Percentiles rank a stretch among this genome's conserved stretches.
Evolutionary conservation across 2,113 vertebrate species (phyloP).

Genomic region (Poecile atricapillus): DNA sequence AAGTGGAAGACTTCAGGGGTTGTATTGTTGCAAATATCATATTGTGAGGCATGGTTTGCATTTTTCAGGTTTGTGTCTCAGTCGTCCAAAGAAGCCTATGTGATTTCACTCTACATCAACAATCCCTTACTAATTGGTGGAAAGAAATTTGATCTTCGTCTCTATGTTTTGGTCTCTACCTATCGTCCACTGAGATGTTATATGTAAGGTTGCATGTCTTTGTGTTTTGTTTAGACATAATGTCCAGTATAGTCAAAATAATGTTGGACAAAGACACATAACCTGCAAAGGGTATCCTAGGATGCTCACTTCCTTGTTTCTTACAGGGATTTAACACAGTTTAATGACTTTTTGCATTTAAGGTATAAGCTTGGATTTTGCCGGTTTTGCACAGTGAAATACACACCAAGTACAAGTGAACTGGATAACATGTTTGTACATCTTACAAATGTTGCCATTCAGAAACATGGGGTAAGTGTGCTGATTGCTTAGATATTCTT

Average conservation of each 20-base stretch:
- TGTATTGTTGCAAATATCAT: neutral
- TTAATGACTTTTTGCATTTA: constrained; percentile 1
- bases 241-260: neutral
- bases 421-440: constrained; percentile 99
- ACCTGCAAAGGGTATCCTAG: neutral
- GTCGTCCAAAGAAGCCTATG: constrained; percentile 91
- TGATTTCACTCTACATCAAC: constrained; percentile 96
- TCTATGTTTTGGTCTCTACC: constrained; percentile 93
- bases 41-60: neutral
- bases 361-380: constrained; percentile 98
- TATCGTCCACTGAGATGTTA: constrained; percentile 95
- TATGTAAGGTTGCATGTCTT: constrained; percentile 77
- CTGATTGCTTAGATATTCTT: neutral
- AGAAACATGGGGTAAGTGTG: constrained; percentile 90
- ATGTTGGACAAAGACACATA: neutral
- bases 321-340: neutral
- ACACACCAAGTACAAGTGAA: constrained; percentile 94
- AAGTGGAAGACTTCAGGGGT: neutral
- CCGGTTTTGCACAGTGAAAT: constrained; percentile 97
- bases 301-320: neutral
- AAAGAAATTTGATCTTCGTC: constrained; percentile 95
- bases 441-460: constrained; percentile 97
- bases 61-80: constrained; percentile 85
- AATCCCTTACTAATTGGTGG: constrained; percentile 94
- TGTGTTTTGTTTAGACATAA: neutral